phyloP scores from a whole-genome alignment of 2,113 vertebrate species.

The Leptobrachium ailaonicum region DNA sequence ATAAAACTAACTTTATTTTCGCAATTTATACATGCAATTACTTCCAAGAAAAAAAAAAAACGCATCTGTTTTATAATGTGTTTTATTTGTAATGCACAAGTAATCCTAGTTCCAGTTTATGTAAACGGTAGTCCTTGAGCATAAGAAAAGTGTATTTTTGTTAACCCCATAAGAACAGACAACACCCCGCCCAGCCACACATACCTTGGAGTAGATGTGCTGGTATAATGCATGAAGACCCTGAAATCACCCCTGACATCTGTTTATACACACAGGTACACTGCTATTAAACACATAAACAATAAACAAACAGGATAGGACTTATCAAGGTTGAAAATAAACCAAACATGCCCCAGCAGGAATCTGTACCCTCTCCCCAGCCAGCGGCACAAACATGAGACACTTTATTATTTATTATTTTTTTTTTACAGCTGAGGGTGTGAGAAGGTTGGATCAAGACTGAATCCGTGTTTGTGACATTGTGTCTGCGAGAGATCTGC shows the following conservation, averaged over 20 bases:
- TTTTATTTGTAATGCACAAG: no score
- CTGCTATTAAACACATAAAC: neutral
- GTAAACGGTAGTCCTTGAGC: neutral
- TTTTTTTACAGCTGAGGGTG: neutral
- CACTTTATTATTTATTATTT: neutral
- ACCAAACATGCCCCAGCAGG: neutral
- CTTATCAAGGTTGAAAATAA: neutral
- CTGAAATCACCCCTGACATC: neutral
- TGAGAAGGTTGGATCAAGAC: neutral
- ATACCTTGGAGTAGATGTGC: neutral
- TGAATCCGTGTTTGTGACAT: no score
- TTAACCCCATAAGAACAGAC: neutral
- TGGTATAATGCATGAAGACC: neutral
- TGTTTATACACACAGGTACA: neutral
- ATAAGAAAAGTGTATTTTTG: neutral
- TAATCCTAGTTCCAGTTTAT: no score
- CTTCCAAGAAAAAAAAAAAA: no score
- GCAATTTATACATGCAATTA: no score
- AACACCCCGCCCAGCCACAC: neutral
- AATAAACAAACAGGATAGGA: neutral
- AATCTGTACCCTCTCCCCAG: neutral
- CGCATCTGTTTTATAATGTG: no score
- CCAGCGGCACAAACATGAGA: neutral
- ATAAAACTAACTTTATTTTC: no score
- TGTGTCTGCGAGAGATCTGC: neutral